Conservation (phyloP, 2,113 vertebrate species). For the Marcusenius ussheri region DNA sequence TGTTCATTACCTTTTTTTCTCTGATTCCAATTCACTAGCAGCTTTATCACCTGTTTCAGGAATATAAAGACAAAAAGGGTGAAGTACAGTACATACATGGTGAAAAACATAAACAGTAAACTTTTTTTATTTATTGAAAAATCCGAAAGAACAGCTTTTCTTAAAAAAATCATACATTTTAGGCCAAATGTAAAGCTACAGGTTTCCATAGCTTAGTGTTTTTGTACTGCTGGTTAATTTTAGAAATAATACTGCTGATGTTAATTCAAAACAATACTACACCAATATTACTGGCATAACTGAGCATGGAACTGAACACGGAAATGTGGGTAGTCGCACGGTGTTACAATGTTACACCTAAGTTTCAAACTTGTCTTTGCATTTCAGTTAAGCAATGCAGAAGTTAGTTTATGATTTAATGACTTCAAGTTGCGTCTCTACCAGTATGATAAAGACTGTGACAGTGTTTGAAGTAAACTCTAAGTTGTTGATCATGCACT, state of each 20-base stretch:
- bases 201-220: neutral
- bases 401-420: neutral
- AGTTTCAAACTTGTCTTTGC: neutral
- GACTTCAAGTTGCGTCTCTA: neutral
- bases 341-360: neutral
- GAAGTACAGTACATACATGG: neutral
- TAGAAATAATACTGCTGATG: neutral
- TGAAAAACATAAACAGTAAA: neutral
- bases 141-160: too few species aligned
- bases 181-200: neutral
- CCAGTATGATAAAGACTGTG: neutral
- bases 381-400: neutral
- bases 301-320: neutral
- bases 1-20: conserved; percentile 44
- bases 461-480: neutral
- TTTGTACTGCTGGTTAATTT: neutral
- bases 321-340: neutral
- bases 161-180: too few species aligned
- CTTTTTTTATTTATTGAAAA: neutral
- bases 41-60: conserved; percentile 11
- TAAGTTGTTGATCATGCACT: neutral
- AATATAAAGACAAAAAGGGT: neutral
- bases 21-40: conserved; percentile 21
- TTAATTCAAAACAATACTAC: neutral
- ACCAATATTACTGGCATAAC: neutral